Evolutionary conservation across 2,888 invertebrate species (phyloP).

Genomic region (Melolontha melolontha): DNA sequence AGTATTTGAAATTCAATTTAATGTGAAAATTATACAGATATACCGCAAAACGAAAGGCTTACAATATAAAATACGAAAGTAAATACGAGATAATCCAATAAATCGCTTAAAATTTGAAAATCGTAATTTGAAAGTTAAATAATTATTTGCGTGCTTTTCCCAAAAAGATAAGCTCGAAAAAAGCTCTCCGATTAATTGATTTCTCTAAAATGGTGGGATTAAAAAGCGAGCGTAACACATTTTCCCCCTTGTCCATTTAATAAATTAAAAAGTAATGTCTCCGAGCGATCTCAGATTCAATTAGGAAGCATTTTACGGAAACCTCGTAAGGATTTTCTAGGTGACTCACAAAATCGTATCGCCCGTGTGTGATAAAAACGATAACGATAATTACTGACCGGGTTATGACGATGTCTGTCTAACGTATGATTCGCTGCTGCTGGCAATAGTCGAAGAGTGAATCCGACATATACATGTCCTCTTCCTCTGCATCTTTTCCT

Average conservation of each 20-base stretch:
- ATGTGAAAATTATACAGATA: no score
- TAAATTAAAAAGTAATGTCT: conserved; percentile 26
- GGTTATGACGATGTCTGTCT: conserved; percentile 3
- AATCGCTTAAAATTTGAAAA: no score
- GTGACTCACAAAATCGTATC: conserved; percentile 31
- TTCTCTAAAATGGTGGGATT: no score
- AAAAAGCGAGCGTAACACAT: conserved; percentile 1
- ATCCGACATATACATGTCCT: neutral
- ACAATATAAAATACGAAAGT: no score
- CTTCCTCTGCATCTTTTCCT: neutral
- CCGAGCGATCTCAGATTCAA: conserved; percentile 13
- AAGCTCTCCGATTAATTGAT: no score
- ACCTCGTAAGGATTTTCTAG: conserved; percentile 23
- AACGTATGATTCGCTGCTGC: conserved; percentile 1
- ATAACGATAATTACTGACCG: conserved; percentile 29
- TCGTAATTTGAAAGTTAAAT: no score
- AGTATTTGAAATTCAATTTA: no score
- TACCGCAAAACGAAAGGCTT: no score
- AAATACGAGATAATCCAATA: no score
- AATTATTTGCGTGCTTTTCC: no score
- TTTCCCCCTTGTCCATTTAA: conserved; percentile 25
- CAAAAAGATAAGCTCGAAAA: no score
- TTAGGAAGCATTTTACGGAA: conserved; percentile 19
- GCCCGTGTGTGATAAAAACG: conserved; percentile 33
- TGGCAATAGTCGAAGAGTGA: conserved; percentile 11